Percentiles rank a stretch among this genome's conserved stretches.
Evolutionary conservation across 2,113 vertebrate species (phyloP).

Genomic region (Tonatia bakeri): DNA sequence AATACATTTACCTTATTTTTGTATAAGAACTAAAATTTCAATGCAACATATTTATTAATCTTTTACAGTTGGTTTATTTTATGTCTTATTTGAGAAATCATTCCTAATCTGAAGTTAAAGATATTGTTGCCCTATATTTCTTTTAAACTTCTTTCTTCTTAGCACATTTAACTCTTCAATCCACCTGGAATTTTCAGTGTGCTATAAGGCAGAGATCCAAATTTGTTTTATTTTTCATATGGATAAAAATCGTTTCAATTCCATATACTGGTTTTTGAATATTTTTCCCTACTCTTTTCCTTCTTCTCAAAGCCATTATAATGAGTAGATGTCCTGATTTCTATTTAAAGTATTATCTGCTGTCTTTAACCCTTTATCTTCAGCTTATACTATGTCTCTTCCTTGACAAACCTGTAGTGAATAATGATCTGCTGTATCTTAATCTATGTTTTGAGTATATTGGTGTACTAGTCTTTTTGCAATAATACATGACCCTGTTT

Average conservation of each 20-base stretch:
- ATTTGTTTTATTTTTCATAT: slow-evolving; percentile 18
- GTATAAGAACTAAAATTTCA: neutral
- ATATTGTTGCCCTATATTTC: neutral
- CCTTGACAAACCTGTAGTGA: neutral
- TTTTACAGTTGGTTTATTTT: neutral
- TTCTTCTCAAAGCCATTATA: neutral
- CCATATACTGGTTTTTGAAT: neutral
- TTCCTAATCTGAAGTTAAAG: neutral
- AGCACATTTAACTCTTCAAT: neutral
- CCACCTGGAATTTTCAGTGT: neutral
- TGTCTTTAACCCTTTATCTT: neutral
- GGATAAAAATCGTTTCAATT: neutral
- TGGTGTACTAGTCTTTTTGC: neutral
- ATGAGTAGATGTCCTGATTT: neutral
- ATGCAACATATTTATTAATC: neutral
- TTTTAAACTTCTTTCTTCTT: neutral
- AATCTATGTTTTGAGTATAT: neutral
- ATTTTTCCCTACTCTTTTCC: neutral
- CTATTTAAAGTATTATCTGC: neutral
- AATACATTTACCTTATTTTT: neutral
- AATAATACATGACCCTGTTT: neutral
- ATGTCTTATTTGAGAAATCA: neutral
- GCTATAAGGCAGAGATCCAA: neutral
- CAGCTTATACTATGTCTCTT: neutral
- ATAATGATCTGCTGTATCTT: neutral